Conservation (phyloP, 1,140 invertebrate species). For the Drosophila mayri region DNA sequence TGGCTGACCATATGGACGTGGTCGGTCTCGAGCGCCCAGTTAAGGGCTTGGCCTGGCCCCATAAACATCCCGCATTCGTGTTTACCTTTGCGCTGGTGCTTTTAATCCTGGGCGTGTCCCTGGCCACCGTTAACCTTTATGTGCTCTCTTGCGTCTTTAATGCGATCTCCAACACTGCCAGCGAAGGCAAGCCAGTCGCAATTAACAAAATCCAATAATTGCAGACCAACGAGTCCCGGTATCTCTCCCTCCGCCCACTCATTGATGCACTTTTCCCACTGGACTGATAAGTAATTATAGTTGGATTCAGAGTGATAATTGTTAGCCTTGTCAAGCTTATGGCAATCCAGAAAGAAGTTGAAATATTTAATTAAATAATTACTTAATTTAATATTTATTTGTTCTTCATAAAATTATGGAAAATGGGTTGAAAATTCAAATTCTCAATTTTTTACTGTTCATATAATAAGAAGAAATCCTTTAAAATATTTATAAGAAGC, state of each 20-base stretch:
- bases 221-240: constrained; percentile 15
- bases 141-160: constrained; percentile 37
- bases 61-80: constrained; percentile 53
- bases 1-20: constrained; percentile 42
- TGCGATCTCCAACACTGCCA: constrained; percentile 53
- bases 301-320: not conserved
- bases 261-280: constrained; percentile 18
- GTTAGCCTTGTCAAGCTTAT: not conserved
- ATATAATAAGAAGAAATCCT: not conserved
- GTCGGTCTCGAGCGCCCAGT: constrained; percentile 57
- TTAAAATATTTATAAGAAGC: not conserved
- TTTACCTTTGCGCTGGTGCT: constrained; percentile 53
- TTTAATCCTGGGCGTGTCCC: constrained; percentile 53
- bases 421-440: not conserved
- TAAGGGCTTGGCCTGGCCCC: constrained; percentile 58
- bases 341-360: not conserved
- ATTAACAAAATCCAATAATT: constrained; percentile 78
- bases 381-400: not conserved
- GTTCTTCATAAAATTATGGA: no score
- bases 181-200: constrained; percentile 30
- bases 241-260: constrained; percentile 9
- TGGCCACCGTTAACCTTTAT: constrained; percentile 56
- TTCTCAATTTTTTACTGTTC: not conserved
- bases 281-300: constrained; percentile 34
- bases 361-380: not conserved